These are phyloP conservation scores for Pantherophis alleghaniensis DNA, from an alignment of 2,797 vertebrate species.

Conservation along the genomic window DNA sequence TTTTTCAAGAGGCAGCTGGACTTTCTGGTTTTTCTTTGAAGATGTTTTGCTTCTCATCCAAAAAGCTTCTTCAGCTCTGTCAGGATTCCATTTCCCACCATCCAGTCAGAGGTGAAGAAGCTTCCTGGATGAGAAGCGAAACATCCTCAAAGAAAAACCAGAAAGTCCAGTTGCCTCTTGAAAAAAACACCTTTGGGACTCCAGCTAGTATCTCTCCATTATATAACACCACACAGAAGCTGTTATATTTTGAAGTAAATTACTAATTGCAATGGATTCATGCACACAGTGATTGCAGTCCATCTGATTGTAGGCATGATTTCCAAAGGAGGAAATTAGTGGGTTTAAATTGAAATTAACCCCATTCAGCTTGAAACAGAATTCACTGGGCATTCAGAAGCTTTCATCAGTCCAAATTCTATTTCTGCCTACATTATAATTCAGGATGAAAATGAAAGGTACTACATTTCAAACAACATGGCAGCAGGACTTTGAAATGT, in stretches of 20 bases:
- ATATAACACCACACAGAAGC: background rate
- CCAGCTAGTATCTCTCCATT: background rate
- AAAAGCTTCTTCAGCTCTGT: no score
- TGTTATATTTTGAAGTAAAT: constrained; percentile 25
- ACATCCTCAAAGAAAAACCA: no score
- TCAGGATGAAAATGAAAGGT: background rate
- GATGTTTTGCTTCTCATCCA: no score
- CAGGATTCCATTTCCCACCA: no score
- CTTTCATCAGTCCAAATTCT: background rate
- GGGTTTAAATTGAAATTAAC: background rate
- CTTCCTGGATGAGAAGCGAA: no score
- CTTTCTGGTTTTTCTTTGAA: no score
- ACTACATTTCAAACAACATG: background rate
- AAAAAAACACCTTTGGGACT: no score
- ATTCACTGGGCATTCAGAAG: background rate
- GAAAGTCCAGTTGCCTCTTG: no score
- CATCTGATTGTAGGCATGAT: background rate
- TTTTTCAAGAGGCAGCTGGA: no score
- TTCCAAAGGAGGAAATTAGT: background rate
- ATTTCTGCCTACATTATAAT: background rate
- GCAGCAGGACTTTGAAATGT: background rate
- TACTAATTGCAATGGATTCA: background rate
- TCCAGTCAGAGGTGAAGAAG: no score
- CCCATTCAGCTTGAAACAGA: background rate
- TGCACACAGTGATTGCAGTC: background rate